Evolutionary conservation across 2,797 vertebrate genomes (phyloP), one percentile per base, ranked within the genome.

Genomic region (Erpetoichthys calabaricus): DNA sequence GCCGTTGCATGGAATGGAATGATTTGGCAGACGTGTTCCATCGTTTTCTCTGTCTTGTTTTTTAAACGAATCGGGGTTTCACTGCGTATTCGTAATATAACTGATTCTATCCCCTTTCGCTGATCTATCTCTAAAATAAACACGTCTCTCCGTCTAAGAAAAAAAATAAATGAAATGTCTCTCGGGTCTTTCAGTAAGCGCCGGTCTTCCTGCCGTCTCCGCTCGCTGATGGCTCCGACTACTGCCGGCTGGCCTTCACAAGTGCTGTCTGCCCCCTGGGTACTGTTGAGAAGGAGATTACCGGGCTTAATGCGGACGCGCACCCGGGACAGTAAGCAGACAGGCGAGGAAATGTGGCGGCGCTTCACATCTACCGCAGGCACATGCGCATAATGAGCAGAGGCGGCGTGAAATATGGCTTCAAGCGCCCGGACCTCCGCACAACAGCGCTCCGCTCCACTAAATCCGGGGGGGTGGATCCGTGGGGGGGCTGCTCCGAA

Each of bases 391-490:
- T 59, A 58, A 58, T 51, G 59, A 64, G 56, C 53, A 56, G 45
- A 42, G 45, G 60, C 50, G 54, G 45, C 54, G 56, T 58, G 56
- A 64, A 60, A 64, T 60, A 60, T 64, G 63, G 56, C 60, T 59
- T 25, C 45, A 53, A 55, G 58, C 10, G 55, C 44, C 46, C 45
- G 55, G 56, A 44, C 57, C 56, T 44, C 56, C 52, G 45, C 44
- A 53, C 53, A 41, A 51, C 58, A 57, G 62, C 56, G n/a, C 47
- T n/a, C 47, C 47, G 47, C 47, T n/a, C 47, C 47, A 25, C 47
- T n/a, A 50, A 7, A 7, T 50, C 47, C 47, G 47, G 7, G 7
- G 7, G n/a, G 7, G n/a, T 7, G 47, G n/a, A 50, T 50, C 7
- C 47, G 7, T 50, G 47, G 47, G 7, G 7, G 47, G n/a, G n/a